Evolutionary conservation across 2,113 vertebrate species (phyloP).

Genomic region (Muntiacus muntjak): DNA sequence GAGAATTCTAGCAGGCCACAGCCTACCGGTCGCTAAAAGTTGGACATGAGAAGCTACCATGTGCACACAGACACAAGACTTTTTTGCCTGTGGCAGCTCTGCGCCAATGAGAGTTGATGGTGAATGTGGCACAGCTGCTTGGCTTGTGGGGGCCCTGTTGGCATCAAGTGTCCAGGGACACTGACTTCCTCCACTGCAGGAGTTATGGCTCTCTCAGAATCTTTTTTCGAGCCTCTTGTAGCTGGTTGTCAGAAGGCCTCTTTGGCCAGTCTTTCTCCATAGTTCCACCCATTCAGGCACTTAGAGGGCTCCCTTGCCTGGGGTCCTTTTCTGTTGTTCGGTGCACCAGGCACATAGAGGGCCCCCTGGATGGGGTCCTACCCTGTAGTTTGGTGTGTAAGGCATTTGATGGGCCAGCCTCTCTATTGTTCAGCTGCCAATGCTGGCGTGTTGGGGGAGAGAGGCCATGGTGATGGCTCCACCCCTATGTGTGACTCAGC

Average conservation of each 20-base stretch:
- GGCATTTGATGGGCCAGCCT: not conserved
- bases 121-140: not conserved
- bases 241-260: not conserved
- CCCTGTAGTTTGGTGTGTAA: not conserved
- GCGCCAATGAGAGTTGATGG: not conserved
- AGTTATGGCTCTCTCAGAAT: not conserved
- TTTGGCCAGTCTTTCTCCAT: not conserved
- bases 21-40: rapidly evolving
- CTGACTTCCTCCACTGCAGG: not conserved
- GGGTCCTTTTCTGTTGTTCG: not conserved
- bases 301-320: not conserved
- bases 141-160: not conserved
- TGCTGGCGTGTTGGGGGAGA: not conserved
- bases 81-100: not conserved
- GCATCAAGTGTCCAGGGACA: not conserved
- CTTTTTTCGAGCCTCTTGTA: not conserved
- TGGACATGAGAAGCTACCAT: not conserved
- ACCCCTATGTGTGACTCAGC: rapidly evolving
- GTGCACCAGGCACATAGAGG: not conserved
- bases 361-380: not conserved
- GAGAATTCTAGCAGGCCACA: not conserved
- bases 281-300: not conserved
- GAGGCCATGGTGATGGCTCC: not conserved
- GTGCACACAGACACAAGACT: not conserved
- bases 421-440: not conserved